Evolutionary conservation across 2,888 invertebrate genomes (phyloP).

Genomic region (Aricia artaxerxes): DNA sequence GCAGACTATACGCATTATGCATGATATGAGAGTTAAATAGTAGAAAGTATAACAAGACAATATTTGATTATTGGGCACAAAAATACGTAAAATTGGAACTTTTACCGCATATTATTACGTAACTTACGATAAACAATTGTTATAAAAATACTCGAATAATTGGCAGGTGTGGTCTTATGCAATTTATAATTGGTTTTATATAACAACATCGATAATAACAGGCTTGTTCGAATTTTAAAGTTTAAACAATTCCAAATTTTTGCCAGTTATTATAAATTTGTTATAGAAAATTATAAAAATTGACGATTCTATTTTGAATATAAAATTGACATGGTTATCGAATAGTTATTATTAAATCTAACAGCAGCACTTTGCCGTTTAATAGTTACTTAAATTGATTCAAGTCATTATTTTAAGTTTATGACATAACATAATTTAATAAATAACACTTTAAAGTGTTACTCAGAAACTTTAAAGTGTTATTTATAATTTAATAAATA

Average conservation of each 20-base stretch:
- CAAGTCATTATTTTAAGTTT: no score
- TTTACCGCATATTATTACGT: neutral
- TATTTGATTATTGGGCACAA: neutral
- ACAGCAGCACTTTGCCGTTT: no score
- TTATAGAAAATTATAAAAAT: neutral
- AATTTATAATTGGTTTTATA: slow-evolving; percentile 22
- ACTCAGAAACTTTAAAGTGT: no score
- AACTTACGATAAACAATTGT: neutral
- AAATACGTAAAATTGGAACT: neutral
- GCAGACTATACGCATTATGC: no score
- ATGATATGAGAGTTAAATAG: neutral
- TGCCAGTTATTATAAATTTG: slow-evolving; percentile 13
- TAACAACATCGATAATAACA: slow-evolving; percentile 14
- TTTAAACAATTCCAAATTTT: neutral
- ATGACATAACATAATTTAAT: no score
- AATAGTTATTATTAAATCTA: neutral
- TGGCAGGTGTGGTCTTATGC: slow-evolving; percentile 26
- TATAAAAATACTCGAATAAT: slow-evolving; percentile 15
- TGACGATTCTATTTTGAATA: neutral
- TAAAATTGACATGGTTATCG: neutral
- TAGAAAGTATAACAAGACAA: no score
- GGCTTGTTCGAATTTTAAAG: neutral
- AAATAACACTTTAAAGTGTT: no score
- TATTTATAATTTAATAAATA: no score
- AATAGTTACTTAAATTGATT: no score